Evolutionary conservation across 2,797 vertebrate species (phyloP).

Genomic region (Threskiornis aethiopicus): DNA sequence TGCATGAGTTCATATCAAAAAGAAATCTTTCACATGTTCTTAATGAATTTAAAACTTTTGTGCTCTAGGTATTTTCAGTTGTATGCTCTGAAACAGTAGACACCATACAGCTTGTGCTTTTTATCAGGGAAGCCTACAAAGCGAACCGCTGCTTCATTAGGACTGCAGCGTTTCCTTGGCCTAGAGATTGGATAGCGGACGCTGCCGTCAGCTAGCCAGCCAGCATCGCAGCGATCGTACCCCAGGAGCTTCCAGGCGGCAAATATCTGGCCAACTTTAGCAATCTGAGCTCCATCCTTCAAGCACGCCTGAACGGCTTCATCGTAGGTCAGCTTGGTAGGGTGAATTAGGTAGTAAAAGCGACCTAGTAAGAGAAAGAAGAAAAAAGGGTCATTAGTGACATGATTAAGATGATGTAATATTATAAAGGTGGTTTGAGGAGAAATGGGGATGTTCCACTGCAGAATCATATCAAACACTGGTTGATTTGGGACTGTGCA

Average conservation of each 20-base stretch:
- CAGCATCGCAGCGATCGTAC: slow-evolving; percentile 92
- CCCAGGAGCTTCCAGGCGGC: slow-evolving; percentile 91
- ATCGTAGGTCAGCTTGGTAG: slow-evolving; percentile 84
- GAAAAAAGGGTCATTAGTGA: rapidly evolving
- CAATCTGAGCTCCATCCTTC: slow-evolving; percentile 86
- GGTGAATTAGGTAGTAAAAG: slow-evolving; percentile 91
- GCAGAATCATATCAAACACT: background rate
- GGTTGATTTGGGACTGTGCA: background rate
- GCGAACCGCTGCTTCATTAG: slow-evolving; percentile 89
- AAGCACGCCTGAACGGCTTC: slow-evolving; percentile 89
- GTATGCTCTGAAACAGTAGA: slow-evolving; percentile 89
- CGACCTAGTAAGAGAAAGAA: slow-evolving; percentile 74
- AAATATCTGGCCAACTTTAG: slow-evolving; percentile 92
- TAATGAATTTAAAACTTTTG: slow-evolving; percentile 15
- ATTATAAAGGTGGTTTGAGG: rapidly evolving
- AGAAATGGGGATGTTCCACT: background rate
- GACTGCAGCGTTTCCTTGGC: slow-evolving; percentile 93
- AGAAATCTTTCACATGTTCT: slow-evolving; percentile 74
- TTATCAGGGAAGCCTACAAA: slow-evolving; percentile 90
- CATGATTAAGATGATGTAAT: rapidly evolving
- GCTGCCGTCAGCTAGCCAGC: slow-evolving; percentile 95
- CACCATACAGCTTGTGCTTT: slow-evolving; percentile 89
- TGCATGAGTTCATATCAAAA: slow-evolving; percentile 81
- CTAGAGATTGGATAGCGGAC: slow-evolving; percentile 94
- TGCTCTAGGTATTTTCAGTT: slow-evolving; percentile 72